Evolutionary conservation across 2,797 vertebrate species (phyloP).

Genomic region (Chaenodraco wilsoni): DNA sequence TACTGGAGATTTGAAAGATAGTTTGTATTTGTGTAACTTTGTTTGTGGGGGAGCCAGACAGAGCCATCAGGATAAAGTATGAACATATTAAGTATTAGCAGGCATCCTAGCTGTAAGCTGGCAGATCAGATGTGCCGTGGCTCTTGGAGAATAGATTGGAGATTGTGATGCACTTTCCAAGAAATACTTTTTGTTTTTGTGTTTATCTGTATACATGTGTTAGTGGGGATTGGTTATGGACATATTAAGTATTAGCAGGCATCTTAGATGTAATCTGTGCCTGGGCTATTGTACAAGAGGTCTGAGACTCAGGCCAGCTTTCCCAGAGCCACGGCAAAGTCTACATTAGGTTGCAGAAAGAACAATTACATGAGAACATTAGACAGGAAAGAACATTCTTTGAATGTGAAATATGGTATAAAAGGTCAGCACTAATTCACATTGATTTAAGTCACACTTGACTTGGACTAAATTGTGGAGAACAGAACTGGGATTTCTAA

Average conservation of each 20-base stretch:
- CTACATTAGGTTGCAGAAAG: conserved; percentile 51
- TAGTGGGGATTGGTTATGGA: conserved; percentile 34
- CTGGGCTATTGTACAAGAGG: conserved; percentile 50
- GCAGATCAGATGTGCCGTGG: conserved; percentile 54
- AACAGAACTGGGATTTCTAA: neutral
- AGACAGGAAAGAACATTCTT: neutral
- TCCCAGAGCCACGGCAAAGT: conserved; percentile 45
- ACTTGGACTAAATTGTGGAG: neutral
- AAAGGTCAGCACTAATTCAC: neutral
- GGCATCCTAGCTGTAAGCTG: conserved; percentile 49
- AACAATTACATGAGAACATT: conserved; percentile 47
- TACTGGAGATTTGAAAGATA: neutral
- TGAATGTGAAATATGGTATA: conserved; percentile 1
- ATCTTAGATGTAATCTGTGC: conserved; percentile 45
- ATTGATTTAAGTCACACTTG: neutral
- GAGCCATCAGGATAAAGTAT: conserved; percentile 32
- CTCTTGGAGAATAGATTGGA: conserved; percentile 54
- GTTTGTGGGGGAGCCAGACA: conserved; percentile 22
- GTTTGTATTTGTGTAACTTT: conserved; percentile 22
- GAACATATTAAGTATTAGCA: conserved; percentile 64
- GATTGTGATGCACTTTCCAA: conserved; percentile 32
- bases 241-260: conserved; percentile 64
- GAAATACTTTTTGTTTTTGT: conserved; percentile 7
- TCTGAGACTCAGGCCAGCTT: conserved; percentile 40
- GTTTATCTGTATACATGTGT: conserved; percentile 24